Evolutionary conservation across 2,797 vertebrate genomes (phyloP).

Genomic region (Notolepis coatsorum): DNA sequence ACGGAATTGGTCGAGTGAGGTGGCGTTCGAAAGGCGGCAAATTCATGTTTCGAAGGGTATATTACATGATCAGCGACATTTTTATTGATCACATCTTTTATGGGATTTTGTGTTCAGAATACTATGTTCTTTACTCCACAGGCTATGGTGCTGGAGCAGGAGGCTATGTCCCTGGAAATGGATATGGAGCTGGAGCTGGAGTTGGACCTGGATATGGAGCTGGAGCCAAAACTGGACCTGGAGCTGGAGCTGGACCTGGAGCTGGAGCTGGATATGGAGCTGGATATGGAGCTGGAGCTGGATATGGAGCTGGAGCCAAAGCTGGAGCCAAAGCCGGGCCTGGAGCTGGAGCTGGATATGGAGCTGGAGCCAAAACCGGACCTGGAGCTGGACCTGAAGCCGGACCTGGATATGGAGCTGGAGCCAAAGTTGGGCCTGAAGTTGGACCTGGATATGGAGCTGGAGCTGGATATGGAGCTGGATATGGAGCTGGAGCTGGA

Average conservation of each 20-base stretch:
- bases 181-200: constrained; percentile 56
- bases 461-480: constrained; percentile 54
- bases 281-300: constrained; percentile 56
- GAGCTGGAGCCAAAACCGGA: constrained; percentile 44
- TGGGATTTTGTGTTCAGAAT: background rate
- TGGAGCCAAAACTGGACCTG: constrained; percentile 49
- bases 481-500: constrained; percentile 59
- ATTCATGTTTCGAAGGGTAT: no score
- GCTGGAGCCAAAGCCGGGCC: no score
- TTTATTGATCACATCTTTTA: no score
- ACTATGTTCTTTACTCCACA: constrained; percentile 25
- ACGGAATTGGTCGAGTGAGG: no score
- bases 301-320: constrained; percentile 56
- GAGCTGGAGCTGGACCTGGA: constrained; percentile 60
- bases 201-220: constrained; percentile 53
- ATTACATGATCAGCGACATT: no score
- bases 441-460: constrained; percentile 60
- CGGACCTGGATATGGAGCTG: constrained; percentile 54
- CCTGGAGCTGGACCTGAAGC: constrained; percentile 60
- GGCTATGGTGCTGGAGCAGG: constrained; percentile 54
- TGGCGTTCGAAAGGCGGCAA: no score
- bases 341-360: constrained; percentile 56
- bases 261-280: constrained; percentile 53
- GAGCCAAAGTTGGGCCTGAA: constrained; percentile 48
- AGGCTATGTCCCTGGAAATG: constrained; percentile 57